Percentiles rank a stretch among this genome's conserved stretches.
These are phyloP conservation scores for Butastur rufipennis DNA, from an alignment of 2,113 vertebrate genomes.

Conservation along the genomic window DNA sequence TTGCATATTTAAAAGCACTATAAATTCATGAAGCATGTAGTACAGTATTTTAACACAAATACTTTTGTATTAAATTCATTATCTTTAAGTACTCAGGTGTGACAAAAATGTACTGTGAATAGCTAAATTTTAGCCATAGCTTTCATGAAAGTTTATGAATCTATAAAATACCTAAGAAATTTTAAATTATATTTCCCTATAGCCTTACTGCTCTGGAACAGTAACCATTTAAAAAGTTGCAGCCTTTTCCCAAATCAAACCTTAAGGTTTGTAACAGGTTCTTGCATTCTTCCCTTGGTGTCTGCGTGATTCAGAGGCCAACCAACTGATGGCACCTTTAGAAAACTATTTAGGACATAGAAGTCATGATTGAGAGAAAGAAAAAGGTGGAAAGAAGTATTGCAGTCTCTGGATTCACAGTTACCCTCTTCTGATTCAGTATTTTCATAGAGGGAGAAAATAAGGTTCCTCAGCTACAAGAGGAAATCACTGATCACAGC, in stretches of 20 bases:
- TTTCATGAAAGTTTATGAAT: not conserved
- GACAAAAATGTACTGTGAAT: not conserved
- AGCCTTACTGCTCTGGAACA: not conserved
- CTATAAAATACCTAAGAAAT: not conserved
- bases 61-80: not conserved
- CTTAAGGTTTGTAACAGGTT: not conserved
- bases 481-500: not conserved
- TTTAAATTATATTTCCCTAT: not conserved
- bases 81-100: not conserved
- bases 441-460: not conserved
- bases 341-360: not conserved
- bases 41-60: not conserved
- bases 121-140: not conserved
- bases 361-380: not conserved
- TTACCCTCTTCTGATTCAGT: not conserved
- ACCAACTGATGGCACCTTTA: not conserved
- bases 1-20: not conserved
- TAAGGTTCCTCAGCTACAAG: not conserved
- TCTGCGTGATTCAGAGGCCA: not conserved
- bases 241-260: not conserved
- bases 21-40: not conserved
- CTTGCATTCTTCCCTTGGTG: not conserved
- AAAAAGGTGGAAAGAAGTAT: not conserved
- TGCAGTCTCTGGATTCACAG: not conserved
- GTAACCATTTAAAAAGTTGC: not conserved